Conservation (phyloP, 2,888 invertebrate species). For the Azorinus chamasolen region DNA sequence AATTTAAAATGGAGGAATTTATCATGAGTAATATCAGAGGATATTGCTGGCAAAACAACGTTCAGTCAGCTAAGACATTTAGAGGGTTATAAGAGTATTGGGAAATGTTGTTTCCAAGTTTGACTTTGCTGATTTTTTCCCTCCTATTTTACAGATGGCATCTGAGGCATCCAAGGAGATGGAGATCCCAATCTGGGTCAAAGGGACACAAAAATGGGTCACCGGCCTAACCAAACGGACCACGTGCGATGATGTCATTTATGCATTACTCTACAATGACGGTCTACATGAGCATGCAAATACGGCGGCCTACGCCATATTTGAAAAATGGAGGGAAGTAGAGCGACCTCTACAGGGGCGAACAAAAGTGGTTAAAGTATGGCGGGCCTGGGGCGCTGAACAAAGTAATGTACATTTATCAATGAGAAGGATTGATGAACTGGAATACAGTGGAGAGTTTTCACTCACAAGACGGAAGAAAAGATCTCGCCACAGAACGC, state of each 20-base stretch:
- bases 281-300: slow-evolving; percentile 90
- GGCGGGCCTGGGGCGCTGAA: slow-evolving; percentile 93
- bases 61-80: too few species aligned
- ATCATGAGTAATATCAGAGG: too few species aligned
- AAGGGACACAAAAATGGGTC: slow-evolving; percentile 93
- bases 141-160: slow-evolving; percentile 67
- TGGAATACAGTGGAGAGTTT: slow-evolving; percentile 72
- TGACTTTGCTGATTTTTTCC: too few species aligned
- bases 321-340: slow-evolving; percentile 90
- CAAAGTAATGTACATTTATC: slow-evolving; percentile 88
- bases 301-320: slow-evolving; percentile 88
- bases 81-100: too few species aligned
- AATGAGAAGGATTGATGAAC: slow-evolving; percentile 80
- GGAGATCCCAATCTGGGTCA: slow-evolving; percentile 89
- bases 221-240: slow-evolving; percentile 92
- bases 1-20: too few species aligned
- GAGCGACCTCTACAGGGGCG: slow-evolving; percentile 90
- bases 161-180: slow-evolving; percentile 42
- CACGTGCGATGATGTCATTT: slow-evolving; percentile 93
- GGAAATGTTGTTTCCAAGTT: too few species aligned
- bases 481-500: slow-evolving; percentile 65
- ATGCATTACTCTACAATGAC: slow-evolving; percentile 89
- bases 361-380: slow-evolving; percentile 92
- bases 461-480: slow-evolving; percentile 65
- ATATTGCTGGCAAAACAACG: too few species aligned